Conservation (phyloP, 2,113 vertebrate genomes). For the Mirounga angustirostris region DNA sequence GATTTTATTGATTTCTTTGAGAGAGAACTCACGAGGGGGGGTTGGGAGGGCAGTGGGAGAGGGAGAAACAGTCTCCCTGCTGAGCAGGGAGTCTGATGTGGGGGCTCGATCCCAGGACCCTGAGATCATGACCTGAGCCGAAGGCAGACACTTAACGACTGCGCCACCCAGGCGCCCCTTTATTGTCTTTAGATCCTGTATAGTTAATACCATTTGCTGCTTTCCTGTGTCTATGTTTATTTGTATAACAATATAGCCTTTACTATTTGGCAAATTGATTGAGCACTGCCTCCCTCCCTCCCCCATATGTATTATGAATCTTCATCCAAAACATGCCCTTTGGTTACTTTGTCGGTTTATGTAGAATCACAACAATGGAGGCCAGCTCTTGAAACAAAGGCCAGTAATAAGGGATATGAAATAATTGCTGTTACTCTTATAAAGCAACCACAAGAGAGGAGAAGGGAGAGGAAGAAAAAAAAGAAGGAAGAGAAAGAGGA, state of each 20-base stretch:
- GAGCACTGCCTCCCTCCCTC: not conserved
- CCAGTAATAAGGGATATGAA: not conserved
- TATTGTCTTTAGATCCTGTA: not conserved
- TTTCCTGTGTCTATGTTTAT: not conserved
- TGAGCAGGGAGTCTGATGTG: not conserved
- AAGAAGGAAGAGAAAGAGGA: not conserved
- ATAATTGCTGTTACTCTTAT: not conserved
- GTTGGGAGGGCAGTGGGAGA: not conserved
- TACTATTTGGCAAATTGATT: conserved; percentile 9
- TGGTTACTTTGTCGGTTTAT: not conserved
- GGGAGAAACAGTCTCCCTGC: not conserved
- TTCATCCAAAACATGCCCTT: conserved; percentile 8
- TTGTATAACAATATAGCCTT: not conserved
- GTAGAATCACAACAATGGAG: not conserved
- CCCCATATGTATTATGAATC: conserved; percentile 9
- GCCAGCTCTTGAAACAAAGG: conserved; percentile 28
- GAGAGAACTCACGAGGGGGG: not conserved
- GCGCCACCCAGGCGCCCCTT: not conserved
- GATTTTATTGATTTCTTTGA: not conserved
- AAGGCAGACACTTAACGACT: not conserved
- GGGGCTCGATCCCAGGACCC: not conserved
- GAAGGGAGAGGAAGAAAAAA: not conserved
- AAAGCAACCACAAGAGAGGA: not conserved
- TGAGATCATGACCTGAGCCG: not conserved
- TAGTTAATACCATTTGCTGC: not conserved